Evolutionary conservation across 23 tunicate genomes (phyloP), one percentile per base, ranked within the genome.

Genomic region (Styela clava): DNA sequence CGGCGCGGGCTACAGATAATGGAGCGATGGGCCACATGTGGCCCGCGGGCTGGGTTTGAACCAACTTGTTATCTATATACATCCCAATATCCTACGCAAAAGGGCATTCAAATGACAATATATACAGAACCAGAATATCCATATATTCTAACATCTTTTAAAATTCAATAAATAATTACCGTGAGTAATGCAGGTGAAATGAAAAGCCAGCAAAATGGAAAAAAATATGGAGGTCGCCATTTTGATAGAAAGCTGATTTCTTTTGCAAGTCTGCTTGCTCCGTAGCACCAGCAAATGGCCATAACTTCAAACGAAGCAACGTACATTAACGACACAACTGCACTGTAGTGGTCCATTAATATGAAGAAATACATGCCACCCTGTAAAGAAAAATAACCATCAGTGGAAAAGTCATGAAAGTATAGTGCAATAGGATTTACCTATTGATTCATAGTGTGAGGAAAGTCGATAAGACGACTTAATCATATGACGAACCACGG

Each of bases 361-460:
- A 82, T 89, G 74, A 89, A 89, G 25, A 95, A 80, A 62, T 95
- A 95, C 24, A 95, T 95, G 33, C 99, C 99, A 44, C 95, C 99
- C 85, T 95, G 79, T 64, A 87, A 80, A 74, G 52, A 18, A 52
- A 31, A 51, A 79, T 18, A 68, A 52, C n/a, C n/a, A n/a, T n/a
- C n/a, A n/a, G 64, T 61, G 64, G 64, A 61, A 61, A 61, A 61
- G 21, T 61, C 19, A 61, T 61, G 21, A 61, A 61, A 61, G 20
- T 61, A 18, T 19, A 19, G 20, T 18, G 19, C 64, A 35, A 7
- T 9, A n/a, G n/a, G n/a, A n/a, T n/a, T n/a, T n/a, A n/a, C n/a
- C n/a, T n/a, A n/a, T n/a, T n/a, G n/a, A n/a, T n/a, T n/a, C n/a
- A n/a, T n/a, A n/a, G n/a, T n/a, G n/a, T n/a, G n/a, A n/a, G n/a